A percentile compares a stretch with the other conserved stretches of the same genome.
These are phyloP conservation scores for Melipona quadrifasciata DNA, from an alignment of 1,140 invertebrate genomes.

Conservation along the genomic window DNA sequence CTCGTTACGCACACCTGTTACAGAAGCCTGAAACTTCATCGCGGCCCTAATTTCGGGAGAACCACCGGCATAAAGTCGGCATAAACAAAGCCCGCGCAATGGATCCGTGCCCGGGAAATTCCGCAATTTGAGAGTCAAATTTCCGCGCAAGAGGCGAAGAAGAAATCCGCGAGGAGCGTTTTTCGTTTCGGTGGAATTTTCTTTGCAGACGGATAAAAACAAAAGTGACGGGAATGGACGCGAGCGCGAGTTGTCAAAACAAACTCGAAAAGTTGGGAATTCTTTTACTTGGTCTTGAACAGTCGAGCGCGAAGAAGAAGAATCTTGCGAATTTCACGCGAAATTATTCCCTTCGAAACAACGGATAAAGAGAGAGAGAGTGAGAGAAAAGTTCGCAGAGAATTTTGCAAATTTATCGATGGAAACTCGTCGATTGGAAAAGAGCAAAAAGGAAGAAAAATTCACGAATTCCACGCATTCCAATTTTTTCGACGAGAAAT, in stretches of 20 bases:
- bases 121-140: constrained; percentile 13
- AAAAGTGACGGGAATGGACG: no score
- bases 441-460: neutral
- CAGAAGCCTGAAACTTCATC: constrained; percentile 18
- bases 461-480: neutral
- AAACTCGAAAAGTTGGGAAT: neutral
- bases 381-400: neutral
- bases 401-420: neutral
- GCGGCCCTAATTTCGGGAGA: constrained; percentile 25
- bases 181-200: neutral
- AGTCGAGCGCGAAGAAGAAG: neutral
- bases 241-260: no score
- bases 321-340: no score
- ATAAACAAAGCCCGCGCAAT: constrained; percentile 12
- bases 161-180: neutral
- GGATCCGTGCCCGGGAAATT: neutral
- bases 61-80: constrained; percentile 13
- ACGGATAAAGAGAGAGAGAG: neutral
- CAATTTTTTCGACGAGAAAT: no score
- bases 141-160: neutral
- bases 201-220: neutral
- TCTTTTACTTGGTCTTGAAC: no score
- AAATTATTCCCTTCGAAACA: no score
- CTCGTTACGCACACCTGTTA: constrained; percentile 43
- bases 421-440: neutral